Base-by-base conservation (phyloP, 2,113 vertebrate genomes). In the Phoxinus phoxinus region DNA sequence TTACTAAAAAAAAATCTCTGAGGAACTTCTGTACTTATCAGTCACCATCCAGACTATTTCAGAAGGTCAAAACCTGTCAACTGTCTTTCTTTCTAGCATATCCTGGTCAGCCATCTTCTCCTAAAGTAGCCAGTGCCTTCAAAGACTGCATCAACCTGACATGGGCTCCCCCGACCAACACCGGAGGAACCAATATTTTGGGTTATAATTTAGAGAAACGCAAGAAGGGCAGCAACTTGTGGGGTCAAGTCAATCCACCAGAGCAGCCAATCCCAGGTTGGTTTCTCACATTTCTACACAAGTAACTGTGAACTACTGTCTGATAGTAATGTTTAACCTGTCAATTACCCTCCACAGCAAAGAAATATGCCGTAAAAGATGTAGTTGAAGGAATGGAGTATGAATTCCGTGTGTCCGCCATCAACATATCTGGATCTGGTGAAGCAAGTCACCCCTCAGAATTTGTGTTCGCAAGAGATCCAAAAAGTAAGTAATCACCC, bases 121-220 rank as follows among this genome's bases (percentile, higher is more conserved):
- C 97, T 0, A 93, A 95, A 89, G 88, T 98, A 46, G 69, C 93
- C 56, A 95, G 91, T 19, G 92, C 95, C 87, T 96, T 92, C 87
- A 96, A 91, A 88, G 82, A 94, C 84, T 91, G 90, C 86, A 94
- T 98, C 90, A 95, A 87, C 0, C 91, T 98, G 53, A 80, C 94
- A 4, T 99, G 97, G 98, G 86, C 71, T 21, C 91, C 93, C 3
- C 97, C 97, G 1, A 6, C 51, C 13, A 93, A 95, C 85, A 94
- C 94, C 0, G 95, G 96, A 61, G 94, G 94, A 8, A 94, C 95
- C 71, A 93, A 59, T 61, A 95, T 98, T 87, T 81, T 95, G 73
- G 97, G 97, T 44, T 99, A 97, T 86, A 88, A 95, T 0, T 4
- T 97, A 37, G 97, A 99, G 85, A 98, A 97, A 85, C 94, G 96